Base-by-base conservation (phyloP, 2,113 vertebrate genomes). In the Zapornia atra region DNA sequence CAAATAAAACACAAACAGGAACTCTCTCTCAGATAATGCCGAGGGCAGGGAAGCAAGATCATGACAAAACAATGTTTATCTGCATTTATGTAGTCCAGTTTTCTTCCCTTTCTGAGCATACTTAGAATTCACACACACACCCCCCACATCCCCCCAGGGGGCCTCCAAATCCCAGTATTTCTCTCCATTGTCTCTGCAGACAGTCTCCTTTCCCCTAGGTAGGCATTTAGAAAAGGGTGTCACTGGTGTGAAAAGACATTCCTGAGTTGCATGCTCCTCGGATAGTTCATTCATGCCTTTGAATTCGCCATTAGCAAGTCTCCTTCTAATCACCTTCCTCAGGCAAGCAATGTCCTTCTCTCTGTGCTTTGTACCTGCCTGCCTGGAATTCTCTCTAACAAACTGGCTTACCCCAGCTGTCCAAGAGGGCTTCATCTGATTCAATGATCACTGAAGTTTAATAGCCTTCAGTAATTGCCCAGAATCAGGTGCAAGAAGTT, bases 281-380 rank as follows among this genome's bases (percentile, higher is more conserved):
- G 71, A 85, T 51, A 71, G 65, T 44, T 64, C 0, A 1, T 16
- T 90, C 28, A 4, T 80, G 79, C 59, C 54, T 92, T 90, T 90
- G 82, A 96, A 93, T 86, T 66, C 66, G 20, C 82, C 80, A 83
- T 92, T 93, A 92, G 60, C 80, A 81, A 86, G 36, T 66, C 63
- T 82, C 85, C 69, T 73, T 15, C 71, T 92, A 77, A 92, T 77
- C 64, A 79, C 75, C 78, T 90, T 86, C 90, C 90, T 80, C 48
- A 40, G 92, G 90, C 31, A 1, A 90, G 53, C 65, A 61, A 53
- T 1, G 33, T 82, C 66, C 88, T 91, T 38, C 68, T 51, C 60
- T 38, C 22, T 7, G 9, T 42, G 57, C 73, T 89, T 86, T 83
- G 20, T 14, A n/a, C 59, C 73, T 82, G 40, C 40, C 66, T 86